Evolutionary conservation across 1,140 invertebrate species (phyloP), one percentile per base, ranked within the genome.

Genomic region (Mamestra configurata): DNA sequence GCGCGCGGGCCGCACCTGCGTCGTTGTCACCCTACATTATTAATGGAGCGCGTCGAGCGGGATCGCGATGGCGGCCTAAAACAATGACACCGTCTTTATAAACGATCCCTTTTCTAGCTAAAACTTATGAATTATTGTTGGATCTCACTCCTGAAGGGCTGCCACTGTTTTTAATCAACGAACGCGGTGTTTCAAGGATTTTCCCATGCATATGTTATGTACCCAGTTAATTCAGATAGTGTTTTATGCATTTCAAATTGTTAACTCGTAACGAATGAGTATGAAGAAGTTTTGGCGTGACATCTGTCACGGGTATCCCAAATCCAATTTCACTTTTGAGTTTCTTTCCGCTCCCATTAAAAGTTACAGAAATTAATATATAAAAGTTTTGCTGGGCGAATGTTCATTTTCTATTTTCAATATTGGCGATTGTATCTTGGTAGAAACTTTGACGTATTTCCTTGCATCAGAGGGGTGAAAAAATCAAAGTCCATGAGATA

Each of bases 1-100:
- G 84, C 68, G 71, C 83, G 80, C 79, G 86, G 77, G 57, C 78
- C 68, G 85, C 92, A 93, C 91, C 92, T 93, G 92, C 85, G 88
- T 86, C 90, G 81, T 89, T 90, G 90, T 89, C 91, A 89, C 86
- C 84, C 88, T 92, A 87, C 84, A 92, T 91, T 92, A 92, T 93
- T 93, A 92, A 93, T 92, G 91, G 87, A 77, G n/a, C 61, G 53
- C 49, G 53, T 57, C 77, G 72, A 43, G 64, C 31, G 79, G 73
- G 68, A 73, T 82, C 81, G 77, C 55, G 64, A 72, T 57, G 78
- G 70, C 70, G 51, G 37, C 76, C 78, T 61, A 64, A 79, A 77
- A 82, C 81, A 79, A 79, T 77, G 81, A 79, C 73, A 75, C 46
- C 68, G 81, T 77, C 81, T 82, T 82, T 82, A 79, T 77, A 79